Evolutionary conservation across 2,888 invertebrate genomes (phyloP), one percentile per base, ranked within the genome.

Genomic region (Timema cristinae): DNA sequence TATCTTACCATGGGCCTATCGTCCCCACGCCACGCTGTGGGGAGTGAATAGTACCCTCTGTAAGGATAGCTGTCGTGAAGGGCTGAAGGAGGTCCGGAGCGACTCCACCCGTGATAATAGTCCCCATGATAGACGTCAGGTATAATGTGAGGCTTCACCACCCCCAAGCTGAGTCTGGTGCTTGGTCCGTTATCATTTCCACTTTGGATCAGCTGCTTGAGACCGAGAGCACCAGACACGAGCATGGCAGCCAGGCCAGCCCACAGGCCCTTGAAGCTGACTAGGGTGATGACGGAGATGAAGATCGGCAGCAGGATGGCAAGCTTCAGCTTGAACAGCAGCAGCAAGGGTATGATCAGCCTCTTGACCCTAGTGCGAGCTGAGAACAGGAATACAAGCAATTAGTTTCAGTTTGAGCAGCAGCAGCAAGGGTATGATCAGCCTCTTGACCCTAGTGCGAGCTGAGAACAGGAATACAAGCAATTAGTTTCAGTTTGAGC

Each of bases 261-360:
- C 72, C 87, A 88, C 70, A 90, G 82, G 71, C 88, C 89, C 81
- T 89, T 90, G 77, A 90, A 85, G 9, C 89, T 87, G 68, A 90
- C 84, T 74, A 89, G 81, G n/a, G 87, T 87, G 66, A 90, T 85
- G 72, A 86, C 79, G 48, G 87, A 85, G 75, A 90, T 83, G 66
- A 88, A 79, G 49, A 88, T 83, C 50, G 89, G 89, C 69, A 90
- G 79, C 66, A 89, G 82, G 52, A 90, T 83, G 59, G 86, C 83
- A 69, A 87, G 85, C 80, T 89, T 89, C 77, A 90, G 79, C 79
- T 88, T 88, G 78, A 90, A 79, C 47, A 86, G 84, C 76, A 90
- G 80, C 48, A 90, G 82, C 68, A 89, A 79, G n/a, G 90, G 90
- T 66, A 90, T 78, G 49, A 89, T 78, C 78, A 89, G 83, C 79